Percentiles rank a stretch among this genome's conserved stretches.
These are phyloP conservation scores for Notolabrus celidotus DNA, from an alignment of 2,797 vertebrate genomes.

Conservation along the genomic window DNA sequence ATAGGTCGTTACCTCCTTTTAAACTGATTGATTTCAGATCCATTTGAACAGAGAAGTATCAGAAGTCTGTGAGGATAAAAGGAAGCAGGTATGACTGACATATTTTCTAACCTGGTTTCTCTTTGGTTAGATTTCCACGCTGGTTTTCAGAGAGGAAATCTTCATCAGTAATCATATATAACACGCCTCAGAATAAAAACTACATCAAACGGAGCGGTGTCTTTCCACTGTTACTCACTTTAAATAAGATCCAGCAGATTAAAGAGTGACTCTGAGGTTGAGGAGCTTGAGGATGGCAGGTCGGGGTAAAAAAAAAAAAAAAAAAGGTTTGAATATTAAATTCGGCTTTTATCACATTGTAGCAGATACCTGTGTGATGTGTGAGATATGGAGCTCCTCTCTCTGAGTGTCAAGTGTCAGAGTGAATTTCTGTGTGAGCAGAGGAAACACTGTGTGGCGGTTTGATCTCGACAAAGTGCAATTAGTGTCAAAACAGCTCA, in stretches of 20 bases:
- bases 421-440: constrained; percentile 48
- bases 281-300: constrained; percentile 24
- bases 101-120: background rate
- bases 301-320: background rate
- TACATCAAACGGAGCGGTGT: constrained; percentile 32
- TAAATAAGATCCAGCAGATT: constrained; percentile 40
- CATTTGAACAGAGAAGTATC: background rate
- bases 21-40: background rate
- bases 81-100: background rate
- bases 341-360: constrained; percentile 68
- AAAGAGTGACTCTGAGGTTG: constrained; percentile 40
- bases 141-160: constrained; percentile 3
- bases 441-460: constrained; percentile 52
- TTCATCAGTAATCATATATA: constrained; percentile 23
- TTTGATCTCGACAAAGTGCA: constrained; percentile 73
- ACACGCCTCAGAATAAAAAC: constrained; percentile 3
- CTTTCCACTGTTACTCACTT: constrained; percentile 17
- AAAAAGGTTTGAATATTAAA: constrained; percentile 68
- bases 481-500: constrained; percentile 75
- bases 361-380: constrained; percentile 48
- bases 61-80: background rate
- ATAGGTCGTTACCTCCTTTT: background rate
- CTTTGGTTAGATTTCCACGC: background rate
- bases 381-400: constrained; percentile 54
- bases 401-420: constrained; percentile 68